These are phyloP conservation scores for Parnassius apollo DNA, from an alignment of 2,888 invertebrate genomes.

Conservation along the genomic window DNA sequence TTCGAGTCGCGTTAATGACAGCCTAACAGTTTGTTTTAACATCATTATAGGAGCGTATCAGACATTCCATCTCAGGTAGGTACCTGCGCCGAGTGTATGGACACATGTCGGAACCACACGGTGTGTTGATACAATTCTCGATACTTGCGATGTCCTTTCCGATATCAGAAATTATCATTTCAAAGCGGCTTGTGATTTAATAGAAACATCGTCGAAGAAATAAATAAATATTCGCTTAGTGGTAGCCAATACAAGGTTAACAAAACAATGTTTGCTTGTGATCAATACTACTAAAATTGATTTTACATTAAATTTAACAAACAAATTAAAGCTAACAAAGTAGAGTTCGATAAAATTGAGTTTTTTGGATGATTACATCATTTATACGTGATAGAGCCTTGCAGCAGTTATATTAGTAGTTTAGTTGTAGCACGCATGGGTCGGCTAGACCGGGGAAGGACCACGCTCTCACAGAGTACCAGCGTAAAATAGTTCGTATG, in stretches of 20 bases:
- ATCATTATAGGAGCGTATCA: conserved; percentile 79
- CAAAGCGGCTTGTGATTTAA: conserved; percentile 18
- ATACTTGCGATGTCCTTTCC: conserved; percentile 40
- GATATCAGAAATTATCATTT: conserved; percentile 30
- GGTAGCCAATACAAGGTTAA: not conserved
- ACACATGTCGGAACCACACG: conserved; percentile 53
- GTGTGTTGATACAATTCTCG: conserved; percentile 46
- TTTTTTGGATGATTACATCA: no score
- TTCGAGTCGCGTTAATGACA: conserved; percentile 76
- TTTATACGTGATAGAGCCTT: no score
- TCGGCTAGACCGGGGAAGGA: no score
- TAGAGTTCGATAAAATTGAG: no score
- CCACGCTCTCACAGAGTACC: no score
- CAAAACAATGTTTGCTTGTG: not conserved
- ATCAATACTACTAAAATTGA: not conserved
- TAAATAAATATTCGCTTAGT: conserved; percentile 9
- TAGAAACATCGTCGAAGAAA: conserved; percentile 19
- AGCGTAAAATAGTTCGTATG: no score
- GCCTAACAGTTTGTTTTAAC: conserved; percentile 80
- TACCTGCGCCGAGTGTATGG: conserved; percentile 52
- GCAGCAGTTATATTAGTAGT: no score
- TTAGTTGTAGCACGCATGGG: no score
- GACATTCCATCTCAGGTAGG: conserved; percentile 70
- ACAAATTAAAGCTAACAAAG: no score
- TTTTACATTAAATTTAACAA: not conserved